Conservation (phyloP, 2,888 invertebrate genomes). For the Lottia scabra region DNA sequence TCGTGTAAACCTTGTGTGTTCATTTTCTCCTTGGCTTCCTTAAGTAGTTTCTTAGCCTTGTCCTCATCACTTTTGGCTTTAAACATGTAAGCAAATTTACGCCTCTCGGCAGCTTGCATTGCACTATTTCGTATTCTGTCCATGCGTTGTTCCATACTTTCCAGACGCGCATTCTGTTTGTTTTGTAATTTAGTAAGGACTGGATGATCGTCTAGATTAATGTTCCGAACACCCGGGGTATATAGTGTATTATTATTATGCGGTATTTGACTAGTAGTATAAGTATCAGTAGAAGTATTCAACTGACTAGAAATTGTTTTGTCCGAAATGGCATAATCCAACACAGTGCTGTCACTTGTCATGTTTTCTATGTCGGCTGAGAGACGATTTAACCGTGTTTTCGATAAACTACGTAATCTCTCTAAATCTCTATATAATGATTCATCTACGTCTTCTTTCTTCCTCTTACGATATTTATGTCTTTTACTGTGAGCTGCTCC, state of each 20-base stretch:
- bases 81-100: conserved; percentile 58
- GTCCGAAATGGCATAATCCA: conserved; percentile 1
- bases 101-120: conserved; percentile 55
- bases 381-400: conserved; percentile 34
- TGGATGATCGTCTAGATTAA: conserved; percentile 55
- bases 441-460: conserved; percentile 21
- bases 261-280: too few relatives aligned
- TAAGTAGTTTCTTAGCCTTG: conserved; percentile 40
- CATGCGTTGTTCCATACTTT: conserved; percentile 56
- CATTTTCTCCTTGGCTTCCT: conserved; percentile 44
- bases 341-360: conserved; percentile 11
- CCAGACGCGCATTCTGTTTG: conserved; percentile 56
- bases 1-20: conserved; percentile 31
- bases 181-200: conserved; percentile 56
- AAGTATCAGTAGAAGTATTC: neutral
- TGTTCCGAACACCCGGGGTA: conserved; percentile 30
- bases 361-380: conserved; percentile 34
- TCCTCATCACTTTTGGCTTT: conserved; percentile 47
- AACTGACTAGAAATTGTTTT: neutral
- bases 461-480: conserved; percentile 19
- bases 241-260: neutral
- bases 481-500: conserved; percentile 18
- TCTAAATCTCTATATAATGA: conserved; percentile 12
- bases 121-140: conserved; percentile 53
- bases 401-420: conserved; percentile 11